Conservation (phyloP, 2,888 invertebrate genomes). For the Dynastes maya region DNA sequence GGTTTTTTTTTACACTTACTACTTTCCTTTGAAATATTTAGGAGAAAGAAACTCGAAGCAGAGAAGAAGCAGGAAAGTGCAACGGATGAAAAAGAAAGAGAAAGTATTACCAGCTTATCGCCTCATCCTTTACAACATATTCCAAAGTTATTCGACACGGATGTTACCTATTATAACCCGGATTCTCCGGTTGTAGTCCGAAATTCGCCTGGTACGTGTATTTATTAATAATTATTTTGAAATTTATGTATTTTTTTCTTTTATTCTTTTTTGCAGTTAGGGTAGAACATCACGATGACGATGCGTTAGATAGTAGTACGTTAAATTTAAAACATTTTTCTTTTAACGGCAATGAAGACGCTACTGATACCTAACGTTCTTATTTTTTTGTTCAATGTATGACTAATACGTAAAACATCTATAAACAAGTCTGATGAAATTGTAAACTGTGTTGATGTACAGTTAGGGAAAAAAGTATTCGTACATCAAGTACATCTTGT, state of each 20-base stretch:
- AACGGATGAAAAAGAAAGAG: slow-evolving; percentile 29
- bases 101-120: slow-evolving; percentile 48
- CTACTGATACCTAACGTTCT: slow-evolving; percentile 16
- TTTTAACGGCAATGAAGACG: slow-evolving; percentile 31
- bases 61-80: background rate
- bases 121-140: slow-evolving; percentile 55
- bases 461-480: background rate
- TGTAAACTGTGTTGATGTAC: background rate
- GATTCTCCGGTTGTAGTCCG: slow-evolving; percentile 27
- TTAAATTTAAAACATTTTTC: slow-evolving; percentile 37
- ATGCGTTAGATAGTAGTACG: slow-evolving; percentile 32
- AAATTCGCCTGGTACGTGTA: slow-evolving; percentile 9
- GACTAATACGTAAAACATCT: background rate
- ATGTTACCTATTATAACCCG: slow-evolving; percentile 35
- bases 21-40: background rate
- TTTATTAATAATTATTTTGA: background rate
- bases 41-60: slow-evolving; percentile 5
- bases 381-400: background rate
- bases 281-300: slow-evolving; percentile 14
- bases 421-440: slow-evolving; percentile 2
- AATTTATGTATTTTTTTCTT: background rate
- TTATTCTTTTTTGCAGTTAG: slow-evolving; percentile 23
- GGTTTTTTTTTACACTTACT: too few relatives aligned
- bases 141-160: slow-evolving; percentile 56
- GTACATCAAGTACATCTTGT: too few relatives aligned